Evolutionary conservation across 2,113 vertebrate genomes (phyloP).

Genomic region (Todiramphus chloris): DNA sequence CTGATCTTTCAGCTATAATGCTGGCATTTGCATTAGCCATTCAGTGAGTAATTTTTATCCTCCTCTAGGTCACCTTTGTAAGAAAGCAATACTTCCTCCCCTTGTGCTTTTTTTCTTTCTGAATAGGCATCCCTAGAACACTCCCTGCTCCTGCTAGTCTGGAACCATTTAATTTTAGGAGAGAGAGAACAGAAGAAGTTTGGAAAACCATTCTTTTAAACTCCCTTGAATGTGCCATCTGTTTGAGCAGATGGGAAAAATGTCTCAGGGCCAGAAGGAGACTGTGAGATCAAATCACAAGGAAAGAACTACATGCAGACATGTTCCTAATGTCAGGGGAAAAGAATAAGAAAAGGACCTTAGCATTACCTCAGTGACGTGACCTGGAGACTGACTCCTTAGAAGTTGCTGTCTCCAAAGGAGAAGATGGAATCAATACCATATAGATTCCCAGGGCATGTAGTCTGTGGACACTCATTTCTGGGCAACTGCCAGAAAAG

Average conservation of each 20-base stretch:
- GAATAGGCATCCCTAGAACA: not conserved
- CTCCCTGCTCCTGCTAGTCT: not conserved
- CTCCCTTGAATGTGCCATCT: slow-evolving; percentile 51
- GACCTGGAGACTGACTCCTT: not conserved
- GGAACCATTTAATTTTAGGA: not conserved
- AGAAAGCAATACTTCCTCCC: not conserved
- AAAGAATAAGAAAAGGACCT: not conserved
- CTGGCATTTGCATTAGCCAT: not conserved
- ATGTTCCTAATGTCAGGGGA: not conserved
- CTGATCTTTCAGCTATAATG: not conserved
- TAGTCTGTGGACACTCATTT: not conserved
- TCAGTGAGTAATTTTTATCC: not conserved
- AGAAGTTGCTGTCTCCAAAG: not conserved
- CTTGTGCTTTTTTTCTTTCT: not conserved
- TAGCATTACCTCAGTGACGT: not conserved
- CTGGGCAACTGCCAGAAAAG: not conserved
- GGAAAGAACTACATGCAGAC: not conserved
- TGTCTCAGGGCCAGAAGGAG: slow-evolving; percentile 30
- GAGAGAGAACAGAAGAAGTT: not conserved
- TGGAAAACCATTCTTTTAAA: slow-evolving; percentile 37
- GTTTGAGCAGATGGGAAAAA: slow-evolving; percentile 67
- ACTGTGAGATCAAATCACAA: not conserved
- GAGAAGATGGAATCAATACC: not conserved
- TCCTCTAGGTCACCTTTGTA: not conserved
- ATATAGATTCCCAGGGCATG: too few relatives aligned